Evolutionary conservation across 2,888 invertebrate species (phyloP), one percentile per base, ranked within the genome.

Genomic region (Tenthredo livida): DNA sequence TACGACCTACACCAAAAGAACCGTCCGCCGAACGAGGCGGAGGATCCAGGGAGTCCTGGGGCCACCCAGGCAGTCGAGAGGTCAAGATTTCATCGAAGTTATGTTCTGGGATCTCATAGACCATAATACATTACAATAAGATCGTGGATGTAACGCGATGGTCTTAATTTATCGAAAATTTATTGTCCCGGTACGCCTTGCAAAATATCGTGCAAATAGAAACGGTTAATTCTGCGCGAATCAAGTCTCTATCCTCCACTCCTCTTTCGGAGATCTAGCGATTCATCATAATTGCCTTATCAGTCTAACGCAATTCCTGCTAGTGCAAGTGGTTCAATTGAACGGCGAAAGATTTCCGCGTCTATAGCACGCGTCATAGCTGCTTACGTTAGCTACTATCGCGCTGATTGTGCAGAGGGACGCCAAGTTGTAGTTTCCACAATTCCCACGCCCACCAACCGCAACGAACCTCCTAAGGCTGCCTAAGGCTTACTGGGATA

Each of bases 391-490:
- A 4, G 73, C 40, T 21, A 43, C 73, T 43, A 73, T 43, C 40
- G 43, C 43, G 43, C 40, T 40, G 77, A 77, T 77, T 54, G 77
- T 54, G 78, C 58, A 21, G 61, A n/a, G 10, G 37, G 37, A 58
- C 80, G 58, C 40, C 40, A 43, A 43, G 37, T 43, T 33, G 65
- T 86, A 70, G 89, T 89, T 89, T 90, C 88, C 88, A 88, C 86
- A 85, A 90, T 90, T 90, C 90, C 88, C 90, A 90, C 90, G 90
- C 89, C 90, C 87, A 89, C 90, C 87, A 73, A 85, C 65, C 58
- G 73, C 88, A 87, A 77, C 85, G 87, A 47, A 67, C 65, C 70
- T 70, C 70, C 83, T 83, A 83, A 65, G 83, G 83, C 83, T 70
- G 65, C 61, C 61, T 80, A 17, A 61, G 80, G 47, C 58, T 40